Evolutionary conservation across 2,888 invertebrate genomes (phyloP).

Genomic region (Ennomos fuscantarius): DNA sequence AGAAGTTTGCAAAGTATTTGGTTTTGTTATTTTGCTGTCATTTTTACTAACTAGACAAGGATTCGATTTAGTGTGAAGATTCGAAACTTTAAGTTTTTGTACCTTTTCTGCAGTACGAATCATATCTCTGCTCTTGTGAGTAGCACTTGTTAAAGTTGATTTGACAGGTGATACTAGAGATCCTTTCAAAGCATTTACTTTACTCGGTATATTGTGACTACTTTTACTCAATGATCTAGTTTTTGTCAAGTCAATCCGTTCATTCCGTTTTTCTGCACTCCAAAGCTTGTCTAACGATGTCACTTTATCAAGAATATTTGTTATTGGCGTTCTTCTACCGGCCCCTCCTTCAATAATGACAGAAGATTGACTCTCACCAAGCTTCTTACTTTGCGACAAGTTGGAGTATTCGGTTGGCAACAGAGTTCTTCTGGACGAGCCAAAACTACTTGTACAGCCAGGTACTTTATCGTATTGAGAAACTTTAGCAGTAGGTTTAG

Average conservation of each 20-base stretch:
- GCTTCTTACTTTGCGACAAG: slow-evolving; percentile 55
- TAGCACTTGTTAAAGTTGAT: slow-evolving; percentile 48
- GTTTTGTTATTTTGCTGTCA: slow-evolving; percentile 53
- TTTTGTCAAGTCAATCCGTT: slow-evolving; percentile 71
- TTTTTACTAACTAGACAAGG: slow-evolving; percentile 58
- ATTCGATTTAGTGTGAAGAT: slow-evolving; percentile 64
- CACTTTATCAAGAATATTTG: slow-evolving; percentile 79
- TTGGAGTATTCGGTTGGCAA: slow-evolving; percentile 74
- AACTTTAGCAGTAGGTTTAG: slow-evolving; percentile 51
- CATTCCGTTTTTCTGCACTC: slow-evolving; percentile 79
- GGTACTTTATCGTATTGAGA: slow-evolving; percentile 48
- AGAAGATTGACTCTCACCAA: slow-evolving; percentile 56
- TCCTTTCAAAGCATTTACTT: slow-evolving; percentile 41
- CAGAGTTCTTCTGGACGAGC: slow-evolving; percentile 74
- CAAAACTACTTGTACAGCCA: slow-evolving; percentile 76
- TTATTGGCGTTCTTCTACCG: slow-evolving; percentile 78
- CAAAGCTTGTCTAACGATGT: slow-evolving; percentile 84
- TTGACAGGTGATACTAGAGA: slow-evolving; percentile 41
- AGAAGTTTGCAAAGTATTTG: slow-evolving; percentile 49
- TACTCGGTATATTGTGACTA: slow-evolving; percentile 40
- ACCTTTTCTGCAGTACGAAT: slow-evolving; percentile 77
- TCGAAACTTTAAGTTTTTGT: slow-evolving; percentile 69
- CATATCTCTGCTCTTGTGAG: slow-evolving; percentile 78
- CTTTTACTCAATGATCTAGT: slow-evolving; percentile 54
- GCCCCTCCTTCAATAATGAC: slow-evolving; percentile 77